phyloP scores from a whole-genome alignment of 2,888 invertebrate species.

The Microctonus hyperodae region DNA sequence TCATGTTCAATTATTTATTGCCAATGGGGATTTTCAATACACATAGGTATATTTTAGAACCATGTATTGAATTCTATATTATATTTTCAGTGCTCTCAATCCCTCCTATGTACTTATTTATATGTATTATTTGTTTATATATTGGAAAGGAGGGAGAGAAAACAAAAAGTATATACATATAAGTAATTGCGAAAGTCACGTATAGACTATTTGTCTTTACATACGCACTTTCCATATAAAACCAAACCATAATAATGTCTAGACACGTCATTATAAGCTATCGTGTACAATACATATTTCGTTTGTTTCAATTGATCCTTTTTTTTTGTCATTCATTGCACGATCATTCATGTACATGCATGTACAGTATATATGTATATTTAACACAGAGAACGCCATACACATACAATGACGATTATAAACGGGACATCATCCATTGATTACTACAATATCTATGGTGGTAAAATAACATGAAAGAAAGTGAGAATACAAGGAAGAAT shows the following conservation, averaged over 20 bases:
- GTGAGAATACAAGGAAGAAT: not conserved
- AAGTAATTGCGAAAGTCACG: constrained; percentile 37
- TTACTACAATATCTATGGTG: not conserved
- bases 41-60: not conserved
- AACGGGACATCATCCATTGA: not conserved
- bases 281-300: not conserved
- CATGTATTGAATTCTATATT: constrained; percentile 2
- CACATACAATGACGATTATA: constrained; percentile 26
- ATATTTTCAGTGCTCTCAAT: too few relatives aligned
- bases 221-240: constrained; percentile 42
- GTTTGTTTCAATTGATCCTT: constrained; percentile 22
- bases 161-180: not conserved
- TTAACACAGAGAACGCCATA: too few relatives aligned
- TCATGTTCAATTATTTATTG: not conserved
- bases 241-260: constrained; percentile 32
- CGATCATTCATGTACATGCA: not conserved
- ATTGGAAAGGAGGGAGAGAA: too few relatives aligned
- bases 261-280: not conserved
- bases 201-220: constrained; percentile 25
- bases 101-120: not conserved
- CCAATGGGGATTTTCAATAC: not conserved
- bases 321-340: constrained; percentile 28
- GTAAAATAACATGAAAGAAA: not conserved
- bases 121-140: too few relatives aligned
- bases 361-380: constrained; percentile 30